Percentiles rank a stretch among this genome's conserved stretches.
Evolutionary conservation across 2,113 vertebrate genomes (phyloP).

Genomic region (Takifugu bimaculatus): DNA sequence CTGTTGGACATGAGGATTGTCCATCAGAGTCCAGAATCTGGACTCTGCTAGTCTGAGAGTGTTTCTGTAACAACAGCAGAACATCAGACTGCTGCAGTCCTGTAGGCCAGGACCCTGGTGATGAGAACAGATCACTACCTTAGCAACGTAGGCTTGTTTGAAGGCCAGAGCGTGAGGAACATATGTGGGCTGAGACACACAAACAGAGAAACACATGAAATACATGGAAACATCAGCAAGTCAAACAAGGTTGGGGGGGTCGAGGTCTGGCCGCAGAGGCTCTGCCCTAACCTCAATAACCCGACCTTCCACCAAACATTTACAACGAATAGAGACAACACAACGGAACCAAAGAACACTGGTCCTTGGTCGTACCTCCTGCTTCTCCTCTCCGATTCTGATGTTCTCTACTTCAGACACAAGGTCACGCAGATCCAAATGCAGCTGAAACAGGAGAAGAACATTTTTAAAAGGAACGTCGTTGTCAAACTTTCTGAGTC

Average conservation of each 20-base stretch:
- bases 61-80: conserved; percentile 25
- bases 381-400: conserved; percentile 41
- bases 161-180: conserved; percentile 92
- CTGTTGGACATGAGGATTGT: conserved; percentile 61
- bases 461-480: not conserved
- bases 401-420: conserved; percentile 62
- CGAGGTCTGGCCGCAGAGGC: too few relatives aligned
- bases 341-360: not conserved
- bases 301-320: too few relatives aligned
- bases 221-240: too few relatives aligned
- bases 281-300: too few relatives aligned
- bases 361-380: conserved; percentile 30
- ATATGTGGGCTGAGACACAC: conserved; percentile 81
- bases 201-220: not conserved
- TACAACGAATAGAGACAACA: too few relatives aligned
- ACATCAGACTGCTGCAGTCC: not conserved
- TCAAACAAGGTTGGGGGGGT: too few relatives aligned
- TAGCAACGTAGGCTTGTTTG: conserved; percentile 82
- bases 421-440: conserved; percentile 69
- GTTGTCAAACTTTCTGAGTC: too few relatives aligned
- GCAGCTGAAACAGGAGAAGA: conserved; percentile 59
- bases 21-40: conserved; percentile 5
- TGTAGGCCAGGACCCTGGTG: not conserved
- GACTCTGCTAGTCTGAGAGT: not conserved
- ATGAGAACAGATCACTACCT: conserved; percentile 74